Evolutionary conservation across 2,888 invertebrate genomes (phyloP).

Genomic region (Cephonodes hylas): DNA sequence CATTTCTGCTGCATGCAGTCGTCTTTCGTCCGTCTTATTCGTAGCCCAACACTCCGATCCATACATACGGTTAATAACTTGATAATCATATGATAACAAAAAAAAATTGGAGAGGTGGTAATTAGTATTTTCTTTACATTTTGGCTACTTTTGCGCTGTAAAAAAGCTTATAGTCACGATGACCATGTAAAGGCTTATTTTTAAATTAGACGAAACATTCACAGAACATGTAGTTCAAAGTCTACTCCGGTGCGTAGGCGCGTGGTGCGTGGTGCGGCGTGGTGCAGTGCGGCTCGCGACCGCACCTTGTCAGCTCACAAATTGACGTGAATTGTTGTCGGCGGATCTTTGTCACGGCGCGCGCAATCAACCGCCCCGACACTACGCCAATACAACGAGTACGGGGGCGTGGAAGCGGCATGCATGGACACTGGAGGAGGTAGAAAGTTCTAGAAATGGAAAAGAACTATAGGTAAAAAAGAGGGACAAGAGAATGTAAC

Average conservation of each 20-base stretch:
- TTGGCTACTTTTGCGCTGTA: no score
- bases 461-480: not conserved
- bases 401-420: slow-evolving; percentile 9
- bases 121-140: no score
- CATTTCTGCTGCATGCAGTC: no score
- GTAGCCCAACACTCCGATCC: no score
- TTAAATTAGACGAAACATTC: not conserved
- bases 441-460: not conserved
- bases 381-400: slow-evolving; percentile 18
- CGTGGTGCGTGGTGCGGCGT: slow-evolving; percentile 12
- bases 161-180: no score
- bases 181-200: no score
- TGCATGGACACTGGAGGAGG: not conserved
- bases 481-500: not conserved
- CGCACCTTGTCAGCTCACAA: slow-evolving; percentile 74
- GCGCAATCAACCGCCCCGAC: slow-evolving; percentile 34
- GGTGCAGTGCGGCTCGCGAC: slow-evolving; percentile 47
- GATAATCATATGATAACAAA: no score
- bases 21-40: no score
- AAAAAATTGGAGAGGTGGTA: no score
- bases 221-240: not conserved
- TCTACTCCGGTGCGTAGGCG: not conserved
- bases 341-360: slow-evolving; percentile 64
- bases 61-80: no score
- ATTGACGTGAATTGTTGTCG: slow-evolving; percentile 75